phyloP scores from a whole-genome alignment of 2,797 vertebrate genomes.

The Poeciliopsis turneri region DNA sequence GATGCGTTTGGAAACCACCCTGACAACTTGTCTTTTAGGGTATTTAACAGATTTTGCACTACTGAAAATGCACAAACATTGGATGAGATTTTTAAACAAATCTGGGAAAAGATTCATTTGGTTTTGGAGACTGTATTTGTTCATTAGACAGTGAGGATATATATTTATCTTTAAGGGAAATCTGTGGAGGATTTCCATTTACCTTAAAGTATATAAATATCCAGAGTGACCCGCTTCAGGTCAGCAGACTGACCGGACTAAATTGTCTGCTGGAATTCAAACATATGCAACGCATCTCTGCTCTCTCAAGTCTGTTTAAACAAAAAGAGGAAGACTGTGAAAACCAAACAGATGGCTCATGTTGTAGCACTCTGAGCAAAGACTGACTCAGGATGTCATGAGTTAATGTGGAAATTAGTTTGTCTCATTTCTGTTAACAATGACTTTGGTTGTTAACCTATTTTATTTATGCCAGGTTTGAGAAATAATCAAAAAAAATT shows the following conservation, averaged over 20 bases:
- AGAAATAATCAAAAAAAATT: neutral
- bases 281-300: conserved; percentile 42
- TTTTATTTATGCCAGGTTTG: neutral
- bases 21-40: conserved; percentile 11
- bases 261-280: conserved; percentile 17
- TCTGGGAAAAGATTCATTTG: neutral
- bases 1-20: conserved; percentile 6
- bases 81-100: neutral
- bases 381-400: conserved; percentile 9
- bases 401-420: neutral
- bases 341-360: conserved; percentile 37
- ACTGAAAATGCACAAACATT: conserved; percentile 2
- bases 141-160: neutral
- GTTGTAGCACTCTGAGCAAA: conserved; percentile 26
- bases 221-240: conserved; percentile 15
- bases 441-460: too few relatives aligned
- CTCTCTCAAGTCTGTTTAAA: conserved; percentile 31
- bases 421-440: neutral
- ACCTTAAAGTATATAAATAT: conserved; percentile 7
- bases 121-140: conserved; percentile 23
- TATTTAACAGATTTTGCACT: conserved; percentile 7
- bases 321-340: conserved; percentile 21
- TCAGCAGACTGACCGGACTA: neutral
- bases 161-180: neutral
- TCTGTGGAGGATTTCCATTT: conserved; percentile 26